Percentiles rank a stretch among this genome's conserved stretches.
These are phyloP conservation scores for Apocheima hispidaria DNA, from an alignment of 2,888 invertebrate genomes.

Conservation along the genomic window DNA sequence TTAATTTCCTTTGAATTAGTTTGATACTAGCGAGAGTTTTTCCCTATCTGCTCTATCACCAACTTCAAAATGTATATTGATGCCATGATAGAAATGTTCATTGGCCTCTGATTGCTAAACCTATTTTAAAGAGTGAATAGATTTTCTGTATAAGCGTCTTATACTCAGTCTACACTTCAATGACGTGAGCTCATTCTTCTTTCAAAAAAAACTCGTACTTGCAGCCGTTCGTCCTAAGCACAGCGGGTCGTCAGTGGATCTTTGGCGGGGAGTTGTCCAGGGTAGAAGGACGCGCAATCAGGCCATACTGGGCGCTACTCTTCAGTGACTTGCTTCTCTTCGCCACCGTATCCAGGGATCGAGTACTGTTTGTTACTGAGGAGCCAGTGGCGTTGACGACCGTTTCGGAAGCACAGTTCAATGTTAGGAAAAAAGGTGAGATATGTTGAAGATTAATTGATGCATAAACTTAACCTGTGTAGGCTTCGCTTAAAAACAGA, in stretches of 20 bases:
- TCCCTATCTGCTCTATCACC: too few relatives aligned
- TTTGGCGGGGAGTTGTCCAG: slow-evolving; percentile 94
- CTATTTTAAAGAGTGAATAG: too few relatives aligned
- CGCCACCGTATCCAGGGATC: slow-evolving; percentile 94
- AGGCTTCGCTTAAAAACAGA: too few relatives aligned
- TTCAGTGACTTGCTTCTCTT: slow-evolving; percentile 94
- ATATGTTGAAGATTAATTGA: not conserved
- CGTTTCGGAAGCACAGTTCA: slow-evolving; percentile 94
- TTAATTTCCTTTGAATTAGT: too few relatives aligned
- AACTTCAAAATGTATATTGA: not conserved
- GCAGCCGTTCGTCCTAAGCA: slow-evolving; percentile 93
- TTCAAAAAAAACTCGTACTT: too few relatives aligned
- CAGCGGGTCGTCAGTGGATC: slow-evolving; percentile 95
- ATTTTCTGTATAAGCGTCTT: too few relatives aligned
- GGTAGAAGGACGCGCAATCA: slow-evolving; percentile 92
- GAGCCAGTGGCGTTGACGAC: slow-evolving; percentile 92
- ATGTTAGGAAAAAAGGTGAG: slow-evolving; percentile 92
- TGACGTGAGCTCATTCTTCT: too few relatives aligned
- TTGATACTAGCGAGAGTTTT: too few relatives aligned
- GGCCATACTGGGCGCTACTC: slow-evolving; percentile 94
- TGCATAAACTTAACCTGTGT: too few relatives aligned
- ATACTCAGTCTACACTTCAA: too few relatives aligned
- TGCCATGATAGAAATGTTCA: too few relatives aligned
- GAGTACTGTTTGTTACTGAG: slow-evolving; percentile 95
- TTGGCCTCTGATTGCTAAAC: too few relatives aligned